Base-by-base conservation (phyloP, 1,140 invertebrate genomes). In the Planococcus citri region DNA sequence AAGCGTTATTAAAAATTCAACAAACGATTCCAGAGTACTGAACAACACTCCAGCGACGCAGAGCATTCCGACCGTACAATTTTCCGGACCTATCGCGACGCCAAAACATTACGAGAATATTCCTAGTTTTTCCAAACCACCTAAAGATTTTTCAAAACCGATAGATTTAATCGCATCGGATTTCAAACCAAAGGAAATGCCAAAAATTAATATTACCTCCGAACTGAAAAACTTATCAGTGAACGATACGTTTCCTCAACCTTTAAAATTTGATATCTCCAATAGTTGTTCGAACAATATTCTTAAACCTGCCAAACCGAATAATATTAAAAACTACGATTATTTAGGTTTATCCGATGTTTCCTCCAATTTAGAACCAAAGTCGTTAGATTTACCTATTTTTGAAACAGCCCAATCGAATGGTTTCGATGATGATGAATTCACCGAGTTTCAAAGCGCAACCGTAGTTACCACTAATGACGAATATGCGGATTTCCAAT, bases 381-480 rank as follows among this genome's bases (percentile, higher is more conserved):
- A 37, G 70, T 72, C 71, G 6, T 70, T 72, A 70, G 69, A 70
- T 20, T 68, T 72, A 21, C 38, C 69, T 10, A 69, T 58, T 25
- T 68, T 38, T 10, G 27, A 68, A 37, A 51, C 37, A 21, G 20
- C 14, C 2, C 17, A 27, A 25, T 41, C 68, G 51, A 24, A 71
- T 61, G 38, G n/a, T 25, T 41, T 41, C 25, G 69, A 71, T 69
- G 75, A 76, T 57, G 74, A 75, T 69, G 75, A 76, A 41, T 76
- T 76, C 70, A 74, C 75, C 67, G 75, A 76, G 29, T 76, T 76
- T 24, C 75, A 76, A 69, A 73, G 72, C 71, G 73, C 75, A 24
- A 73, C 73, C 21, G 70, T 75, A 41, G 69, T 68, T 38, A 58
- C 1, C 27, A 27, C n/a, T 70, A 57, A 70, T 20, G 41, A 37